Evolutionary conservation across 2,797 vertebrate species (phyloP).

Genomic region (Lagodon rhomboides): DNA sequence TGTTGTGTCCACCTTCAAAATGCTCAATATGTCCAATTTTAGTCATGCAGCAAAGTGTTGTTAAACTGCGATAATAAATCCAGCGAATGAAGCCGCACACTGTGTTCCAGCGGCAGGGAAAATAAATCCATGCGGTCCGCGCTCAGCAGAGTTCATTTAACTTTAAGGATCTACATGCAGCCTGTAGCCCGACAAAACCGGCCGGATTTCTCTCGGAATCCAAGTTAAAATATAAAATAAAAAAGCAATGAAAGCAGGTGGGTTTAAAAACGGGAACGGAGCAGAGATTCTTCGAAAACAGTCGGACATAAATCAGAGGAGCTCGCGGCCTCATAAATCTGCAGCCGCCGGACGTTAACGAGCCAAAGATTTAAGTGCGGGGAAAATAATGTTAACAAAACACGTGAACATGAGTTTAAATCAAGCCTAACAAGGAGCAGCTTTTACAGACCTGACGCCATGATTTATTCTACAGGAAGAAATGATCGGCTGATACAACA

Average conservation of each 20-base stretch:
- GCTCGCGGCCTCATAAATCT: constrained; percentile 65
- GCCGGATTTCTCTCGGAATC: neutral
- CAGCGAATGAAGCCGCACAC: neutral
- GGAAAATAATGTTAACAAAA: constrained; percentile 53
- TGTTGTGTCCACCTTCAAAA: neutral
- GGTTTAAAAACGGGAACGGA: constrained; percentile 5
- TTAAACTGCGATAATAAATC: neutral
- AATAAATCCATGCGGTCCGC: neutral
- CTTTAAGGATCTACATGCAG: neutral
- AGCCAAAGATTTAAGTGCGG: constrained; percentile 61
- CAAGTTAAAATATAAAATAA: neutral
- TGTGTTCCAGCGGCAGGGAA: neutral
- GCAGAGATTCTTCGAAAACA: constrained; percentile 34
- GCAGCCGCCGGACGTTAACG: constrained; percentile 61
- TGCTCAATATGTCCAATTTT: neutral
- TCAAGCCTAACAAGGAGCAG: constrained; percentile 15
- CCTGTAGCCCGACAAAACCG: neutral
- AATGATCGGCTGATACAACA: neutral
- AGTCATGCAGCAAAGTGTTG: neutral
- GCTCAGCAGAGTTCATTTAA: neutral
- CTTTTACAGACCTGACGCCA: neutral
- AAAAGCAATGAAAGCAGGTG: neutral
- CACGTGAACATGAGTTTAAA: constrained; percentile 40
- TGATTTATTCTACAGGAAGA: neutral
- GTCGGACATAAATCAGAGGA: constrained; percentile 64